Evolutionary conservation across 2,888 invertebrate species (phyloP).

Genomic region (Synergus itoensis): DNA sequence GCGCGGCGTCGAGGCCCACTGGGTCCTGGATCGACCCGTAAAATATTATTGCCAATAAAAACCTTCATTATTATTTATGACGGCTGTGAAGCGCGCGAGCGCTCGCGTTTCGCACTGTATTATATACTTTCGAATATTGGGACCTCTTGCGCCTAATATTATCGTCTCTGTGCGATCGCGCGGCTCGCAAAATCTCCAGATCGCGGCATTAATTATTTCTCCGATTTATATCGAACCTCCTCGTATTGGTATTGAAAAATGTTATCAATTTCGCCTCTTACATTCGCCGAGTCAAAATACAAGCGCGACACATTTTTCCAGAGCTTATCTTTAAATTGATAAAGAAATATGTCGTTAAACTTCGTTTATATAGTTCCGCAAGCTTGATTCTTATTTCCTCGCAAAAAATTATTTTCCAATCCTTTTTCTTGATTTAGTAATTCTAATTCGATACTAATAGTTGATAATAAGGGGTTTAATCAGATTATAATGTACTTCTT

Average conservation of each 20-base stretch:
- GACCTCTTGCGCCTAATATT: not conserved
- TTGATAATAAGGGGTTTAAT: not conserved
- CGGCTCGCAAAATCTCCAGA: slow-evolving; percentile 4
- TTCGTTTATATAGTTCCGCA: not conserved
- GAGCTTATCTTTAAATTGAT: slow-evolving; percentile 15
- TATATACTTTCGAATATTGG: slow-evolving; percentile 11
- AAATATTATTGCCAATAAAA: slow-evolving; percentile 69
- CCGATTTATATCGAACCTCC: not conserved
- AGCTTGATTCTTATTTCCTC: not conserved
- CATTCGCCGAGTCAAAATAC: not conserved
- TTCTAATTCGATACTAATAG: not conserved
- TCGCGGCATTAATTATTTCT: slow-evolving; percentile 10
- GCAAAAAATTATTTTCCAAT: too few relatives aligned
- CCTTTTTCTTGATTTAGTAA: not conserved
- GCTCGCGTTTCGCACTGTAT: slow-evolving; percentile 41
- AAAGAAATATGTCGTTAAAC: not conserved
- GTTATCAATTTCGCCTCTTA: not conserved
- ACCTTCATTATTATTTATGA: slow-evolving; percentile 66
- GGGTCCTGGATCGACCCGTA: slow-evolving; percentile 55
- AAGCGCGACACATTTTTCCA: not conserved
- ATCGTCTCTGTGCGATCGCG: slow-evolving; percentile 26
- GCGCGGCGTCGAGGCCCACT: slow-evolving; percentile 42
- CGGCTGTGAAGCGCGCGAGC: slow-evolving; percentile 47
- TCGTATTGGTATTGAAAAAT: not conserved
- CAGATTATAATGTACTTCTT: not conserved